Base-by-base conservation (phyloP, 2,113 vertebrate genomes). In the Tor tambroides region DNA sequence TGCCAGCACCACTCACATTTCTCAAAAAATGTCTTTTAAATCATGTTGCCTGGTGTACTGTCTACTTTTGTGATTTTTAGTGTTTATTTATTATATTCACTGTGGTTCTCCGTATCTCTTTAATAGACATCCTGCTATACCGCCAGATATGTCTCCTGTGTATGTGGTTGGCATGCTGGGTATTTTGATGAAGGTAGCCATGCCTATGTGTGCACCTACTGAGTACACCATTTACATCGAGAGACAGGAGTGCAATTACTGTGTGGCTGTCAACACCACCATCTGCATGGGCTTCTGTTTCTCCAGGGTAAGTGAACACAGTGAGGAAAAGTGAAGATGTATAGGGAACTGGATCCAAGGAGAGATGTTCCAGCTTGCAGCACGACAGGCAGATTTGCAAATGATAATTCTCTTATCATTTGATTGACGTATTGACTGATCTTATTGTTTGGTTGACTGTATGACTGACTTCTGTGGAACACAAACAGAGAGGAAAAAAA, bases 281-380 rank as follows among this genome's bases (percentile, higher is more conserved):
- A 97, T 97, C 94, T 99, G 98, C 43, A 95, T 96, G 88, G 98
- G 98, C 79, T 98, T 97, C 87, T 99, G 98, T 92, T 95, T 95
- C 94, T 98, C 98, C 28, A 92, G 95, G 96, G 98, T 99, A 96
- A 76, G 94, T 61, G 61, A 23, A 9, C 14, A 65, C 3, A 23
- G 51, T 21, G 3, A 9, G 14, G 14, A 49, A 41, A 72, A 72
- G 4, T 23, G 19, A 11, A 7, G n/a, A 28, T 9, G n/a, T 23
- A 30, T 1, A 26, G 49, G 43, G 51, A 54, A 49, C 12, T 30
- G 21, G 43, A 56, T 23, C 26, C 28, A 35, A 12, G 11, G 10
- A 51, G 74, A 28, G 30, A 67, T 41, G 23, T n/a, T n/a, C 23
- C 38, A 43, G 21, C 38, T 14, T 75, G 23, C 23, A 7, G 38